phyloP scores from a whole-genome alignment of 1,140 invertebrate genomes.

The Listronotus oregonensis region DNA sequence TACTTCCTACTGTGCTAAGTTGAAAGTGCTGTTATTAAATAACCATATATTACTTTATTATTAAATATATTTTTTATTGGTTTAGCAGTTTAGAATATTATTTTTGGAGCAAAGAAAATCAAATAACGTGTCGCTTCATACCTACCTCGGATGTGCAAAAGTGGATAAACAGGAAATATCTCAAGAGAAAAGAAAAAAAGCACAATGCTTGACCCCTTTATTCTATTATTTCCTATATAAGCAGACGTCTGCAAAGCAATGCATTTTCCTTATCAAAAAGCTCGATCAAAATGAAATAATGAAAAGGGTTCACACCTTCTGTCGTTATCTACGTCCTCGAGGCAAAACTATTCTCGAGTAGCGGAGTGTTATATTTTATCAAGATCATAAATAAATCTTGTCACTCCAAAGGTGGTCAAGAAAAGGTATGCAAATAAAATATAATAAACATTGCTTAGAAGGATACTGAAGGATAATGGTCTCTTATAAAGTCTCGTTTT shows the following conservation, averaged over 20 bases:
- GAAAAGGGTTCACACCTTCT: conserved; percentile 43
- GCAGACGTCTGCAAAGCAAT: conserved; percentile 20
- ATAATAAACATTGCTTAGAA: not conserved
- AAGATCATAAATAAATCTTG: conserved; percentile 40
- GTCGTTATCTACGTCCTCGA: conserved; percentile 18
- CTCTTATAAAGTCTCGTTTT: not conserved
- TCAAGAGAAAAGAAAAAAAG: conserved; percentile 15
- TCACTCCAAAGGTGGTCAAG: conserved; percentile 19
- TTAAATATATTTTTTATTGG: too few species aligned
- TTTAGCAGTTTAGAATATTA: too few species aligned
- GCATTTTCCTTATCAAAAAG: conserved; percentile 19
- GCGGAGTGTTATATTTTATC: conserved; percentile 35
- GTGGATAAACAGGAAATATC: conserved; percentile 14
- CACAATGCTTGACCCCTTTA: conserved; percentile 20
- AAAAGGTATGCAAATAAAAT: conserved; percentile 31
- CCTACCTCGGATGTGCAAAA: too few species aligned
- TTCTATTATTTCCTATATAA: conserved; percentile 22
- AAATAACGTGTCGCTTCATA: too few species aligned
- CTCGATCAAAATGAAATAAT: conserved; percentile 34
- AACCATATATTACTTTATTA: too few species aligned
- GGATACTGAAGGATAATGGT: not conserved
- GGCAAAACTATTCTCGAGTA: conserved; percentile 21
- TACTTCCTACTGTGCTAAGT: too few species aligned
- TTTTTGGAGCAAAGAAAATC: too few species aligned
- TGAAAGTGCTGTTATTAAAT: too few species aligned